phyloP scores from a whole-genome alignment of 2,113 vertebrate species.

The Rousettus leschenaultii region DNA sequence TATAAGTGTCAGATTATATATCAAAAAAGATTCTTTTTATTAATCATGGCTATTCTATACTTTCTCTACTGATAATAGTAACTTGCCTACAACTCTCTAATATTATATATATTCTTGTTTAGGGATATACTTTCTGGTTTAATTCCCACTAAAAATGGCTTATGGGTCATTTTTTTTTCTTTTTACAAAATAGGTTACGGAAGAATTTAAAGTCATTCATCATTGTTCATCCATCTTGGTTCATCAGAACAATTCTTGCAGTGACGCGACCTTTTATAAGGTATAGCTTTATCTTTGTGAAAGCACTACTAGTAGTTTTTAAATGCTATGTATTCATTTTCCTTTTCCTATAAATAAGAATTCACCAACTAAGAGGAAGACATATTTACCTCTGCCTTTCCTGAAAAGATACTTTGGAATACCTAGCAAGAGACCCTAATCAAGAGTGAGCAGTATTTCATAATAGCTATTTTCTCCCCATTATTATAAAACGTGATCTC shows the following conservation, averaged over 20 bases:
- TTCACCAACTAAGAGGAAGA: not conserved
- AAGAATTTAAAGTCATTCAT: slow-evolving; percentile 99
- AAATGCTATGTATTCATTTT: not conserved
- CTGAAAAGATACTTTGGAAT: slow-evolving; percentile 21
- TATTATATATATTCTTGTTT: not conserved
- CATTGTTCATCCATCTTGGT: slow-evolving; percentile 98
- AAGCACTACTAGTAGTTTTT: not conserved
- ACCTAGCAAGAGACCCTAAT: not conserved
- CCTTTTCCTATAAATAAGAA: not conserved
- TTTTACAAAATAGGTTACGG: slow-evolving; percentile 86
- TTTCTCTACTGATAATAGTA: not conserved
- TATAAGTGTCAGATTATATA: not conserved
- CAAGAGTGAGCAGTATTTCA: not conserved
- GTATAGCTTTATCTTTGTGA: slow-evolving; percentile 76
- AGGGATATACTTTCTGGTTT: not conserved
- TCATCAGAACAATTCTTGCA: slow-evolving; percentile 95
- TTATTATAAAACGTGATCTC: not conserved
- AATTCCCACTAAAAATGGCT: not conserved
- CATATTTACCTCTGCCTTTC: not conserved
- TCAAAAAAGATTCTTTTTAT: not conserved
- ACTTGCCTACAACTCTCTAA: not conserved
- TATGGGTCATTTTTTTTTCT: not conserved
- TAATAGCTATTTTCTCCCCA: not conserved
- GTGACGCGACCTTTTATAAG: slow-evolving; percentile 98
- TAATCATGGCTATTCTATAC: not conserved